Percentiles rank a stretch among this genome's conserved stretches.
Evolutionary conservation across 1,140 invertebrate species (phyloP).

Genomic region (Drosophila orena): DNA sequence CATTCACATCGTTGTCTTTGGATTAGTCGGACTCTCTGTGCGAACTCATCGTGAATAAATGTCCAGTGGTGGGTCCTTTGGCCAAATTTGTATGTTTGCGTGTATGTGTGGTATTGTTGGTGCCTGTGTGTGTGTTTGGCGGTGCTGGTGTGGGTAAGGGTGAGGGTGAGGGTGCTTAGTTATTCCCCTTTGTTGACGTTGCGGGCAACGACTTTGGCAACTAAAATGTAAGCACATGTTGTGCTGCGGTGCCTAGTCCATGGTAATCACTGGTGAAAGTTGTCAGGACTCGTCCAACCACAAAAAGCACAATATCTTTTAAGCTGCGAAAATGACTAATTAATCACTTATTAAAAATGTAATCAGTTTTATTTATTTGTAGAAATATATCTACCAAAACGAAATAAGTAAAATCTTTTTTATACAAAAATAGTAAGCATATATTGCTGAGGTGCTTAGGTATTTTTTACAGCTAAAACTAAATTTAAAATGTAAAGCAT

Average conservation of each 20-base stretch:
- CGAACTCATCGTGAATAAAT: constrained; percentile 74
- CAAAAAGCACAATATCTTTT: background rate
- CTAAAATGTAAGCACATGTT: constrained; percentile 70
- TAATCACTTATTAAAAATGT: no score
- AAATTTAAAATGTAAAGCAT: no score
- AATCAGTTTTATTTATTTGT: no score
- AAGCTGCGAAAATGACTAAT: background rate
- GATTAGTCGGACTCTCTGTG: constrained; percentile 60
- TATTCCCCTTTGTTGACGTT: constrained; percentile 52
- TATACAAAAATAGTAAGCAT: no score
- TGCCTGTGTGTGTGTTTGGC: constrained; percentile 9
- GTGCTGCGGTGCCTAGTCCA: constrained; percentile 33
- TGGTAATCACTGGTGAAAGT: constrained; percentile 5
- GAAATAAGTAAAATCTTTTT: no score
- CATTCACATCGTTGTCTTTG: constrained; percentile 58
- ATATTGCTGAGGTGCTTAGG: no score
- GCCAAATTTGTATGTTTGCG: background rate
- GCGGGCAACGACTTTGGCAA: constrained; percentile 58
- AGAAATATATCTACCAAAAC: no score
- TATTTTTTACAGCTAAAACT: no score
- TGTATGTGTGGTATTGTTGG: constrained; percentile 9
- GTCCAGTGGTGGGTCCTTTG: constrained; percentile 54
- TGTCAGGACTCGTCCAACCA: constrained; percentile 5
- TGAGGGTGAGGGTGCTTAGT: constrained; percentile 43
- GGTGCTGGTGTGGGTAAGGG: constrained; percentile 7